Conservation (phyloP, 2,797 vertebrate species). For the Gorsachius magnificus region DNA sequence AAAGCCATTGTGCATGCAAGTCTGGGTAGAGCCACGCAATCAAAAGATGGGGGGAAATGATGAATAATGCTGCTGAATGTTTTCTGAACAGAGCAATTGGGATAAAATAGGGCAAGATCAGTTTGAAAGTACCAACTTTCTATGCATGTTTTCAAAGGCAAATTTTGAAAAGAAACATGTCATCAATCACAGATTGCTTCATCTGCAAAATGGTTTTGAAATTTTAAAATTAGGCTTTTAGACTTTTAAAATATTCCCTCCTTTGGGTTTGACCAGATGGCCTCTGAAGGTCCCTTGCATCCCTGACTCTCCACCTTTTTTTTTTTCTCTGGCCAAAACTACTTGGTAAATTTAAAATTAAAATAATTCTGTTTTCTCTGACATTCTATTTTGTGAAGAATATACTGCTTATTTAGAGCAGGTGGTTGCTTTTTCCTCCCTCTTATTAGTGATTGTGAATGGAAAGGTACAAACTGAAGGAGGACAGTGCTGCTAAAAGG, state of each 20-base stretch:
- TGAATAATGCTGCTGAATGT: background rate
- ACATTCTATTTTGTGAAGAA: background rate
- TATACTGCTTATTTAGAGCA: background rate
- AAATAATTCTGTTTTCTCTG: background rate
- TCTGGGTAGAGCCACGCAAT: background rate
- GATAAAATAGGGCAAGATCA: background rate
- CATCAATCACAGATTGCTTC: background rate
- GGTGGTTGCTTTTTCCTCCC: background rate
- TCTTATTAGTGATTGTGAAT: background rate
- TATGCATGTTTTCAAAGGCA: background rate
- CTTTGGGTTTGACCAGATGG: background rate
- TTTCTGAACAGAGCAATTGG: background rate
- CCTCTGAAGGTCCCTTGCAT: background rate
- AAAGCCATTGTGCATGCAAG: background rate
- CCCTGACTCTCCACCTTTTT: background rate
- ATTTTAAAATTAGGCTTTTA: background rate
- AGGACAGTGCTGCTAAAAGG: conserved; percentile 1
- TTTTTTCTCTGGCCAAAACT: background rate
- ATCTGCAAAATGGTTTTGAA: background rate
- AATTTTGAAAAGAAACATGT: background rate
- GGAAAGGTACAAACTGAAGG: background rate
- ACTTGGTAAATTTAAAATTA: background rate
- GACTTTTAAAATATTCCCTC: background rate
- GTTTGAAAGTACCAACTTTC: background rate
- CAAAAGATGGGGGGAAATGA: background rate